Base-by-base conservation (phyloP, 2,113 vertebrate genomes). In the Callipepla californica region DNA sequence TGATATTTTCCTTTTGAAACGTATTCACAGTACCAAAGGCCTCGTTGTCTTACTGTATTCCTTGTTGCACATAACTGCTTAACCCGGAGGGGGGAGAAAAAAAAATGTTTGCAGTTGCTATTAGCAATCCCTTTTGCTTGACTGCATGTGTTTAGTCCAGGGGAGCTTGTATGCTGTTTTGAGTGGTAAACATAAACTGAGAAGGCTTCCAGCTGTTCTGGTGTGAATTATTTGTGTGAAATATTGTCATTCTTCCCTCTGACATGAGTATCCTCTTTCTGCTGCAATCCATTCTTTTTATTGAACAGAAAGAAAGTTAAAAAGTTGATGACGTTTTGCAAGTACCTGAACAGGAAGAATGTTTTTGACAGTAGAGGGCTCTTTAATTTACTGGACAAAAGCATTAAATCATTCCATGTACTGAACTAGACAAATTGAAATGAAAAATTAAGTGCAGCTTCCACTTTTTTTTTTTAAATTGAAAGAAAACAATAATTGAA, bases 141-240 rank as follows among this genome's bases (percentile, higher is more conserved):
- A 14, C 38, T 32, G 20, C 12, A 23, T 5, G 6, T 68, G 36
- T 20, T 82, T 70, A 18, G 8, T 83, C 40, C 20, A 93, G 44
- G 92, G 36, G 3, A 87, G 11, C 11, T 77, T 40, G 0, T 67
- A 32, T 21, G 14, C 44, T 78, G 17, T 69, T 69, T 89, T 93
- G 87, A 87, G 68, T 63, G 50, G 40, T 78, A 38, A 69, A 38
- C 61, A n/a, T 63, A 96, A 93, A 20, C n/a, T 81, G 30, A 77
- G 85, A 48, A 94, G 23, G 13, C 65, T 96, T 80, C 74, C 16
- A 90, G 55, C 36, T 86, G 44, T 76, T 90, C 44, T 90, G 30
- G 44, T 92, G 45, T 57, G 89, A 92, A 69, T 69, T 66, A 86
- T 92, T 91, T 93, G 77, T 84, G n/a, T 40, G 83, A 94, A 95